Base-by-base conservation (phyloP, 2,888 invertebrate species). In the Metacarcinus magister region DNA sequence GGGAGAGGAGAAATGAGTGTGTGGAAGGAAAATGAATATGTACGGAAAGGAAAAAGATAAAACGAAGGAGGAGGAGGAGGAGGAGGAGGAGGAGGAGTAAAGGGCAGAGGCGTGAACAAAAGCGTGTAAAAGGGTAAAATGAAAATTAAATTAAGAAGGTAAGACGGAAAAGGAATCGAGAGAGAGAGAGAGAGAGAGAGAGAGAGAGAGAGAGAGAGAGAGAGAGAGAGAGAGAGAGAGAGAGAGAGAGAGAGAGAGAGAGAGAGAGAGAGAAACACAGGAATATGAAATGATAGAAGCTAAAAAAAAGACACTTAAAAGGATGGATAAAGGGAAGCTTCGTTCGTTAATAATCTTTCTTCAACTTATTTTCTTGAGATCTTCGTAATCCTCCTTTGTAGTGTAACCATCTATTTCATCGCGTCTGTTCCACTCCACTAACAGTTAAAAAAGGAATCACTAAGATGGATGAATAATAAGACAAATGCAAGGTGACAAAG, bases 241-340 rank as follows among this genome's bases (percentile, higher is more conserved):
- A 16, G 23, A 39, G 39, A 39, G 2, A 39, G 39, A 39, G 39
- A 39, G 39, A 39, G 39, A 39, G 39, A n/a, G 67, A 23, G 19
- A 23, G n/a, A n/a, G n/a, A n/a, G 54, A 54, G 2, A 54, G 54
- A 54, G 54, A 54, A 54, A 54, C 54, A 67, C 67, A 67, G 23
- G 67, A n/a, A 67, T 23, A 67, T 23, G 67, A 67, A n/a, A 67
- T 7, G 16, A 67, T 67, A 23, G 67, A 67, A 23, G 67, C n/a
- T 7, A n/a, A 7, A 67, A 67, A 67, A 23, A n/a, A 5, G 67
- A 7, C n/a, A 67, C 23, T n/a, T 23, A 67, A n/a, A 67, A n/a
- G 67, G 67, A 67, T 67, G 67, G 67, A 67, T 67, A 67, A 67
- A n/a, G 67, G 67, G 23, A n/a, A 67, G 67, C n/a, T 67, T n/a